phyloP scores from a whole-genome alignment of 2,113 vertebrate species.

The Bubo blakistoni region DNA sequence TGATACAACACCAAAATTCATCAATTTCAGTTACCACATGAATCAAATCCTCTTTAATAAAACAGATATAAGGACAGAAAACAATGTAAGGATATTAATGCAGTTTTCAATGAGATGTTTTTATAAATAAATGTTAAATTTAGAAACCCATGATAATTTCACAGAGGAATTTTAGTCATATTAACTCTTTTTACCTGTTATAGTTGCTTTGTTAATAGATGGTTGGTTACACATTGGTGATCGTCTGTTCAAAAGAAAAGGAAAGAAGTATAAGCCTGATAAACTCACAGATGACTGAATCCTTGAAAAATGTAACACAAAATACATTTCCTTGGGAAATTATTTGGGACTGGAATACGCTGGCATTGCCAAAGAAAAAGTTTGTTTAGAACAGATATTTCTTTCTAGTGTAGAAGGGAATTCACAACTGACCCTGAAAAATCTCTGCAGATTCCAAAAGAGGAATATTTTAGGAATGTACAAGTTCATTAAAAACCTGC shows the following conservation, averaged over 20 bases:
- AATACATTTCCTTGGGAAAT: neutral
- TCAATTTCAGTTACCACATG: neutral
- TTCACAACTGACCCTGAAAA: neutral
- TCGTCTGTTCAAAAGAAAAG: conserved; percentile 76
- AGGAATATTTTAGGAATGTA: neutral
- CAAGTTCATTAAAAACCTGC: neutral
- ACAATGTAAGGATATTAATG: neutral
- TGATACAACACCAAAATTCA: neutral
- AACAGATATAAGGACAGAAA: neutral
- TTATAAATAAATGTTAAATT: neutral
- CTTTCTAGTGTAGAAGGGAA: neutral
- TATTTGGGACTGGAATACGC: neutral
- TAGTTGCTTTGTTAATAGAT: conserved; percentile 94
- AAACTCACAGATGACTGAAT: neutral
- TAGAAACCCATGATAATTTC: neutral
- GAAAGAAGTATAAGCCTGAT: neutral
- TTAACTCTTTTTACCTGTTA: conserved; percentile 84
- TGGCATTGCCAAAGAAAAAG: neutral
- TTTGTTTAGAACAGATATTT: neutral
- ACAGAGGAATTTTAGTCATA: neutral
- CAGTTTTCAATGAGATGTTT: neutral
- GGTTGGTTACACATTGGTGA: conserved; percentile 98
- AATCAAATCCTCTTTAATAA: neutral
- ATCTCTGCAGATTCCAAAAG: neutral
- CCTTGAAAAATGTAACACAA: neutral